These are phyloP conservation scores for Drosophila imparisetae DNA, from an alignment of 2,888 invertebrate genomes.

Conservation along the genomic window DNA sequence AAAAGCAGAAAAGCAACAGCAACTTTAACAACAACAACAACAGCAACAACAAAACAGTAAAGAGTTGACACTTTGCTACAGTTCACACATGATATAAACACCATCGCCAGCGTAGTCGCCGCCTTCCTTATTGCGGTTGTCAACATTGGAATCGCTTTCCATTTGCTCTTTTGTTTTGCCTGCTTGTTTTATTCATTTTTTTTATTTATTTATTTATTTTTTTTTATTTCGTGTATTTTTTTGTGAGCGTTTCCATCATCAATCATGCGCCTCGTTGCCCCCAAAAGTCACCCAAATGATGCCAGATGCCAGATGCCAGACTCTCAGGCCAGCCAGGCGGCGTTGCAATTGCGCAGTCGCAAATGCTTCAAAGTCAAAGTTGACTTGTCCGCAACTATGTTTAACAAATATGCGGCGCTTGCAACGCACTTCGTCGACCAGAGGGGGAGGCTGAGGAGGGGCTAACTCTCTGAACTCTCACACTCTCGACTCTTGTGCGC, in stretches of 20 bases:
- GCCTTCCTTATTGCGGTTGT: conserved; percentile 41
- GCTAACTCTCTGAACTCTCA: conserved; percentile 20
- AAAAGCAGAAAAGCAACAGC: neutral
- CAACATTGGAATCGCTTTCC: conserved; percentile 49
- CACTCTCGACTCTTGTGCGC: conserved; percentile 10
- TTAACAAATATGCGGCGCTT: conserved; percentile 42
- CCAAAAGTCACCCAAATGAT: conserved; percentile 4
- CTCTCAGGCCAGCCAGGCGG: neutral
- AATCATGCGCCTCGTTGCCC: conserved; percentile 47
- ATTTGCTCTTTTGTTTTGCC: conserved; percentile 17
- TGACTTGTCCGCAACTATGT: conserved; percentile 29
- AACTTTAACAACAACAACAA: neutral
- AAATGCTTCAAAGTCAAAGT: conserved; percentile 49
- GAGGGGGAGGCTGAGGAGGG: neutral
- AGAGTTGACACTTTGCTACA: conserved; percentile 27
- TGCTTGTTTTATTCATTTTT: conserved; percentile 6
- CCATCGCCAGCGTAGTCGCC: conserved; percentile 8
- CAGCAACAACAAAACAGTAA: neutral
- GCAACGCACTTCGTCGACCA: neutral
- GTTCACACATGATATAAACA: conserved; percentile 22
- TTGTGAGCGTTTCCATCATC: conserved; percentile 47
- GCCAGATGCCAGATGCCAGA: neutral
- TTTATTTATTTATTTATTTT: neutral
- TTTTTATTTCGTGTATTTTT: conserved; percentile 12
- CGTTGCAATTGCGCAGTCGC: conserved; percentile 55